Base-by-base conservation (phyloP, 2,113 vertebrate species). In the Urocolius indicus region DNA sequence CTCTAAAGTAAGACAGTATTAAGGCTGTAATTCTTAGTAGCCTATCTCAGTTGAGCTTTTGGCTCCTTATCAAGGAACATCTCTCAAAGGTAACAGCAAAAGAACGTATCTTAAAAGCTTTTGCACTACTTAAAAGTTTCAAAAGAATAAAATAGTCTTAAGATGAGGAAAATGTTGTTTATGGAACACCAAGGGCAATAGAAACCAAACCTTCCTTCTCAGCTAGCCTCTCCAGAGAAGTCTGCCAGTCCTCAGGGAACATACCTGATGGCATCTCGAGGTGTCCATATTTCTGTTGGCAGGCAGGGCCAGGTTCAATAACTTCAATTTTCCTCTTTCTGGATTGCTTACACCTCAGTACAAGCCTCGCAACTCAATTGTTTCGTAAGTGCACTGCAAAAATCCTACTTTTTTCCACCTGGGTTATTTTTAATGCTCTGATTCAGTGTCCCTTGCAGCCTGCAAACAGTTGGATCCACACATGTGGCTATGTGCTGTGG, bases 1-100 rank as follows among this genome's bases (percentile, higher is more conserved):
- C 3, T 49, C 63, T 90, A 41, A 88, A 93, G n/a, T 29, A 48
- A 87, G 48, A 84, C 38, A 89, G n/a, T 36, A 61, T 74, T 93
- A 87, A 95, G 36, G 30, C 48, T 41, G 29, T 94, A 90, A 87
- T 86, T 94, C 84, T 83, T 86, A 18, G 63, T 74, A 90, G 54
- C 22, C 61, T 6, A 5, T 30, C n/a, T 58, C 65, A 87, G 43
- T 27, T 63, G 46, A 80, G 73, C 41, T 92, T 90, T 61, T 78
- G 43, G 15, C 32, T 88, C 79, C 19, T 87, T 71, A 66, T 67
- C 32, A 87, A 83, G 72, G 43, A 90, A 91, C 66, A 90, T 36
- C n/a, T 80, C 43, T 59, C 55, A 38, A 77, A 93, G 62, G 69
- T 41, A 80, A 89, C 12, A n/a, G 29, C 11, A 75, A 83, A 80